Evolutionary conservation across 2,888 invertebrate genomes (phyloP), one percentile per base, ranked within the genome.

Genomic region (Scrobipalpa atriplicella): DNA sequence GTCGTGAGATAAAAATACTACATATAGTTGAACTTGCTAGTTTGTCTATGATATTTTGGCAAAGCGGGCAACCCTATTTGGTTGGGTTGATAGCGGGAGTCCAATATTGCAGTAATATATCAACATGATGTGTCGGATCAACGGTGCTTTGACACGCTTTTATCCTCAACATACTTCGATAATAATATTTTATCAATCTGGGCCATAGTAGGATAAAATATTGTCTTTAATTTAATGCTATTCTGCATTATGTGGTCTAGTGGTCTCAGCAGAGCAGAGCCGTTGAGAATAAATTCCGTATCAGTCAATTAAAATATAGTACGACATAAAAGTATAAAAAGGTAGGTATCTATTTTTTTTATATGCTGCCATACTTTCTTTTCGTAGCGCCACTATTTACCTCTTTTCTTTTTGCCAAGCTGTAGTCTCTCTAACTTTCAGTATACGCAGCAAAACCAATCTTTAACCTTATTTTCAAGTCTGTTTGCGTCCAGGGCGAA

Each of bases 111-210:
- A 13, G 41, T 61, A 61, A 61, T 61, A 39, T 61, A 61, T 61
- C 52, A 52, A 64, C 52, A 52, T 61, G 66, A 67, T 66, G 58
- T 60, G 51, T 51, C 47, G 63, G 38, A 54, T 21, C 68, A 66
- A 56, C 66, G 58, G 62, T 62, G 54, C 63, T 69, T 61, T 41
- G 71, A 71, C 71, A 73, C 66, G 72, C 72, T 72, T 73, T 73
- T 72, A 71, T 68, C 67, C 66, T 70, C 66, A 70, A 67, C 72
- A 69, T 39, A 39, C 11, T 58, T 66, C 67, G 65, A 47, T 16
- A 47, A 16, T 47, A 16, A 47, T 47, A n/a, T n/a, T n/a, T 47
- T n/a, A n/a, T 47, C 47, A 3, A 29, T 29, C 29, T 29, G 29
- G 29, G 5, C 29, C 29, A 29, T 29, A 29, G 5, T 29, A 29